These are phyloP conservation scores for Halisarca cf. caerulea DNA, from an alignment of 37 sponge, comb jelly and placozoan genomes.

Conservation along the genomic window DNA sequence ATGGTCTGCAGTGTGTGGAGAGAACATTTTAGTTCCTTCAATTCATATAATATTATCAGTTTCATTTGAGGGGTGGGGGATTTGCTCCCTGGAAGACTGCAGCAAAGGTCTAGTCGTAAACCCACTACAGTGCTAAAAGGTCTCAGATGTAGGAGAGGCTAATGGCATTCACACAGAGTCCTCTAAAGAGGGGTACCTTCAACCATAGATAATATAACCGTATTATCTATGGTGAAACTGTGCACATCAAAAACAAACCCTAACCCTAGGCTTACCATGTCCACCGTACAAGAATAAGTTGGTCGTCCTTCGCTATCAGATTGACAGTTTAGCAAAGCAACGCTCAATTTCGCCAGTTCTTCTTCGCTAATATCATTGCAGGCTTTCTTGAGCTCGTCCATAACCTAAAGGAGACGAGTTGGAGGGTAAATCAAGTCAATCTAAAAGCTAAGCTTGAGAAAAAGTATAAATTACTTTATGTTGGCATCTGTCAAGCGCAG, in stretches of 20 bases:
- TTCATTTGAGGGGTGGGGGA: too few relatives aligned
- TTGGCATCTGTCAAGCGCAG: constrained; percentile 63
- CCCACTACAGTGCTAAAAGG: too few relatives aligned
- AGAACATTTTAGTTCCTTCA: too few relatives aligned
- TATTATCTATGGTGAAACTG: too few relatives aligned
- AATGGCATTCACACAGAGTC: too few relatives aligned
- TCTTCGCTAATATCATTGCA: constrained; percentile 77
- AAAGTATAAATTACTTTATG: constrained; percentile 38
- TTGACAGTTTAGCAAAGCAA: constrained; percentile 80
- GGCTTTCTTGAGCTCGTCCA: constrained; percentile 38
- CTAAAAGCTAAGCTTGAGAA: not conserved
- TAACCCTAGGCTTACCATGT: constrained; percentile 56
- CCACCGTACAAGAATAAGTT: constrained; percentile 63
- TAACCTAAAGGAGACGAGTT: constrained; percentile 25
- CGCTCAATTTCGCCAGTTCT: constrained; percentile 78
- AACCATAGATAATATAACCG: too few relatives aligned
- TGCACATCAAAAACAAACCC: too few relatives aligned
- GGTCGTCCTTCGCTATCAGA: constrained; percentile 59
- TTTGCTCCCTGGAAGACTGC: too few relatives aligned
- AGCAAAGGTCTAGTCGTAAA: too few relatives aligned
- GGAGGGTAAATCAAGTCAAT: not conserved
- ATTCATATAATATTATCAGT: too few relatives aligned
- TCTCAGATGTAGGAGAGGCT: too few relatives aligned
- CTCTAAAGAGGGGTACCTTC: too few relatives aligned
- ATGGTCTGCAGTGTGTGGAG: constrained; percentile 51